phyloP scores from a whole-genome alignment of 2,797 vertebrate genomes.

The Crax fasciolata region DNA sequence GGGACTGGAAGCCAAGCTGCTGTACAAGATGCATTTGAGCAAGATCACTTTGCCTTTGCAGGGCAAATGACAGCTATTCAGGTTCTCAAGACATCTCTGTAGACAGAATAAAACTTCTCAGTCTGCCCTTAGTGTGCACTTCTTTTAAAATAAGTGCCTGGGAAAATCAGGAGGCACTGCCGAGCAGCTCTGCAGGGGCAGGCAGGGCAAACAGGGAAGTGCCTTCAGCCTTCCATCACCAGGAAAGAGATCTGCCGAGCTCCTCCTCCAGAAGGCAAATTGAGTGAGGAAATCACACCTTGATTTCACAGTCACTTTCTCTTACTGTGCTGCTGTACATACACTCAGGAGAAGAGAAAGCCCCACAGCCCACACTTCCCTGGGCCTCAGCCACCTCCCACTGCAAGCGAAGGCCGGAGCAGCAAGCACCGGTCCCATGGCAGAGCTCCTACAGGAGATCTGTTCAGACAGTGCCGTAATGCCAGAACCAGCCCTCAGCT shows the following conservation, averaged over 20 bases:
- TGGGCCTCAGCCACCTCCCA: not conserved
- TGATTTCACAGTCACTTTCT: fast-evolving
- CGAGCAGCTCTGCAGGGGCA: not conserved
- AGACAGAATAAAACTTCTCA: not conserved
- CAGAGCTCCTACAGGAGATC: not conserved
- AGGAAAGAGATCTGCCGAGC: not conserved
- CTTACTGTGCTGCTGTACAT: fast-evolving
- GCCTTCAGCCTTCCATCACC: not conserved
- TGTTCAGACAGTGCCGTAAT: not conserved
- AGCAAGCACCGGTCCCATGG: not conserved
- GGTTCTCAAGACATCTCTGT: not conserved
- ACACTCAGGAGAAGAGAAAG: not conserved
- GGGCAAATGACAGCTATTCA: not conserved
- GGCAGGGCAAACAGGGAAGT: not conserved
- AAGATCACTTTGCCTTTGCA: not conserved
- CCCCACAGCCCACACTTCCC: fast-evolving
- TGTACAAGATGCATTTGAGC: not conserved
- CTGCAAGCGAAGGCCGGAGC: fast-evolving
- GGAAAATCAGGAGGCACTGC: not conserved
- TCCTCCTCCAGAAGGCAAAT: not conserved
- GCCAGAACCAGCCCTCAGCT: not conserved
- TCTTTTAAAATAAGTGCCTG: not conserved
- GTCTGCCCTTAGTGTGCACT: fast-evolving
- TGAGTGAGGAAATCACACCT: fast-evolving
- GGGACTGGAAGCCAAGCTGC: not conserved